Evolutionary conservation across 2,888 invertebrate genomes (phyloP), one percentile per base, ranked within the genome.

Genomic region (Plebejus anna): DNA sequence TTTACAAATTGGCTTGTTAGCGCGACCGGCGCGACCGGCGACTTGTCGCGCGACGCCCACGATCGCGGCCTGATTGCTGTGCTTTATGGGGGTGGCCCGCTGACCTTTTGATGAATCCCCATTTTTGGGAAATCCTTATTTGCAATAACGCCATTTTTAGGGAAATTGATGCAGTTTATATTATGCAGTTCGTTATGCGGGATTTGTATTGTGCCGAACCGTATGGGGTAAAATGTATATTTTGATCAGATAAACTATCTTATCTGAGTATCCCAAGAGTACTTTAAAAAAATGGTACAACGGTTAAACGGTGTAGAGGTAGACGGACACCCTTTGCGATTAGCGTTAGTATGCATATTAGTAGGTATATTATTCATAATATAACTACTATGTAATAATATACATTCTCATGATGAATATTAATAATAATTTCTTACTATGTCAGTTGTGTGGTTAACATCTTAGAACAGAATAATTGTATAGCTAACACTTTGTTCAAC

Each of bases 1-100:
- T 87, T 90, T 88, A 92, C 92, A 92, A 92, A 92, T 92, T 92
- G 92, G 90, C 88, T 66, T 66, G 86, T 80, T 82, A 82, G 82
- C 82, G 81, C 83, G 86, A 87, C 88, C 87, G 86, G 83, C 84
- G 80, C 82, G 55, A 90, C 78, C 78, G 78, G 78, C 78, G 80
- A 78, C 79, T 78, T 78, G 78, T 78, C 77, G 78, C 75, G 75
- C 84, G 85, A 51, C 73, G 32, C 73, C 51, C 73, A 22, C 51
- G 51, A 72, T 22, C 72, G 3, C 72, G 22, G 28, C 51, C 32
- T 36, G 66, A 66, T 13, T 36, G 66, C 66, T 16, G 66, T 66
- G 66, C 66, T 66, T 66, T 66, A 66, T 66, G 66, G 66, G 32
- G 36, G 13, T 36, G 32, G 32, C 66, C 32, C 2, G 32, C 5